Percentiles rank a stretch among this genome's conserved stretches.
Conservation (phyloP, 1,140 invertebrate genomes). For the Zaprionus tsacasi region DNA sequence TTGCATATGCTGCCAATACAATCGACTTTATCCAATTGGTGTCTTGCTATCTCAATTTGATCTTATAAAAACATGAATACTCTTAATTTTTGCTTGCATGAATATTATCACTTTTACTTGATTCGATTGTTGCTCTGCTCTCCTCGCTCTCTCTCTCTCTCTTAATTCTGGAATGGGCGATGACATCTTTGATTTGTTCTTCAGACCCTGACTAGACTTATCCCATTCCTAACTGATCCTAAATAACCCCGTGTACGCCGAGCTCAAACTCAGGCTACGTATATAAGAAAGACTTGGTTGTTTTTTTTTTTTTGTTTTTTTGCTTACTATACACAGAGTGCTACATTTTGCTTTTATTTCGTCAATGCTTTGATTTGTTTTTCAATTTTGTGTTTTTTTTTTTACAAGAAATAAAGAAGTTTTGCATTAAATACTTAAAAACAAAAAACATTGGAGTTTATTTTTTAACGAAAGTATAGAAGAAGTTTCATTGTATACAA, state of each 20-base stretch:
- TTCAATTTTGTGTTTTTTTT: slow-evolving; percentile 48
- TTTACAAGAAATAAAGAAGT: slow-evolving; percentile 76
- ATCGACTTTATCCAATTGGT: not conserved
- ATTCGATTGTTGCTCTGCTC: slow-evolving; percentile 31
- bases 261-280: not conserved
- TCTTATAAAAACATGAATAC: slow-evolving; percentile 34
- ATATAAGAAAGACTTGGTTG: slow-evolving; percentile 35
- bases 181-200: slow-evolving; percentile 26
- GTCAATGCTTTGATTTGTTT: slow-evolving; percentile 48
- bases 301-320: slow-evolving; percentile 49
- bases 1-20: not conserved
- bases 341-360: slow-evolving; percentile 75
- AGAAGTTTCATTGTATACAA: slow-evolving; percentile 34
- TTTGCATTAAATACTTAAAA: slow-evolving; percentile 65
- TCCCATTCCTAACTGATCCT: not conserved
- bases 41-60: not conserved
- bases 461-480: slow-evolving; percentile 37
- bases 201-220: slow-evolving; percentile 6
- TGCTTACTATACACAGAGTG: slow-evolving; percentile 81
- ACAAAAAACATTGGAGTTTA: slow-evolving; percentile 45
- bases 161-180: not conserved
- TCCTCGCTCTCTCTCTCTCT: slow-evolving; percentile 2
- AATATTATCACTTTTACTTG: slow-evolving; percentile 51
- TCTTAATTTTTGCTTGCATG: slow-evolving; percentile 43
- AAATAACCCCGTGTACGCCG: not conserved